These are phyloP conservation scores for Lemur catta DNA, from an alignment of 2,797 vertebrate genomes.

Conservation along the genomic window DNA sequence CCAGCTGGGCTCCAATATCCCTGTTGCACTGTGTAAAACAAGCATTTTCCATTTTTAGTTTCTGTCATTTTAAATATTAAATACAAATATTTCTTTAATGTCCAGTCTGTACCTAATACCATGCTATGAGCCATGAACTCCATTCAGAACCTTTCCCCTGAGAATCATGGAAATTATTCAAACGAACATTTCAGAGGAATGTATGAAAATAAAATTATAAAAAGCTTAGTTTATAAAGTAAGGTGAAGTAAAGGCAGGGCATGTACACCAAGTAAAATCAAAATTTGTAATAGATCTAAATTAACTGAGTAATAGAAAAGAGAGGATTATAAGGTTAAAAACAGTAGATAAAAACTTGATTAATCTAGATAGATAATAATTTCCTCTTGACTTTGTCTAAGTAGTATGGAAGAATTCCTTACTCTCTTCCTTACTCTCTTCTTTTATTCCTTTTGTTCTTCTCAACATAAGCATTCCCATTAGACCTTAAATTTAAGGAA, in stretches of 20 bases:
- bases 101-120: not conserved
- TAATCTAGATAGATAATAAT: not conserved
- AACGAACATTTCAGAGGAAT: not conserved
- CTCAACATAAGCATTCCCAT: not conserved
- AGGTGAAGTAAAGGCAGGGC: not conserved
- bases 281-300: not conserved
- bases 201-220: not conserved
- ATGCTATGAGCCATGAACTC: not conserved
- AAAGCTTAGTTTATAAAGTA: not conserved
- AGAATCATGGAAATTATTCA: not conserved
- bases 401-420: not conserved
- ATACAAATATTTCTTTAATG: not conserved
- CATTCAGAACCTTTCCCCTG: not conserved
- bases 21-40: not conserved
- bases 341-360: not conserved
- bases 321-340: not conserved
- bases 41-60: not conserved
- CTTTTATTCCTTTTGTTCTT: not conserved
- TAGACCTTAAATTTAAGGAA: not conserved
- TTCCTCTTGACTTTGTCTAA: not conserved
- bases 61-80: not conserved
- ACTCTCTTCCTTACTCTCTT: not conserved
- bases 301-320: not conserved
- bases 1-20: not conserved
- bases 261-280: not conserved